Evolutionary conservation across 2,888 invertebrate genomes (phyloP).

Genomic region (Dryocosmus kuriphilus): DNA sequence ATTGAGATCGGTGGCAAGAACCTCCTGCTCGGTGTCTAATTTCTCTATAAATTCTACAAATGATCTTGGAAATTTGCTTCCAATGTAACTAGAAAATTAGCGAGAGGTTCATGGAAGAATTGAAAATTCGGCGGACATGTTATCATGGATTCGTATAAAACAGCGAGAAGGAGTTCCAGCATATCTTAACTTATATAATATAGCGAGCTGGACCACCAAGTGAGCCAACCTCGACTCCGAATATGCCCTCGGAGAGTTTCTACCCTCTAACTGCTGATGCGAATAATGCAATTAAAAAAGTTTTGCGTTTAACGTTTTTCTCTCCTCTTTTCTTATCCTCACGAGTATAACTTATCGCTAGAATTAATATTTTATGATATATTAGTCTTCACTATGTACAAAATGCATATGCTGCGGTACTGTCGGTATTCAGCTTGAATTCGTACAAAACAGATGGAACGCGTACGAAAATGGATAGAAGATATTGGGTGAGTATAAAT

Average conservation of each 20-base stretch:
- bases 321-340: constrained; percentile 10
- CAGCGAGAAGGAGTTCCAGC: constrained; percentile 54
- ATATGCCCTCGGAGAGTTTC: constrained; percentile 24
- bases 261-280: background rate
- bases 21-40: constrained; percentile 52
- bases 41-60: constrained; percentile 1
- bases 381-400: constrained; percentile 54
- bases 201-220: constrained; percentile 49
- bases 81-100: constrained; percentile 28
- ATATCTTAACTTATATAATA: constrained; percentile 47
- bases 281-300: constrained; percentile 34
- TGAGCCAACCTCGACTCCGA: constrained; percentile 44
- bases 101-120: constrained; percentile 48
- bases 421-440: constrained; percentile 5
- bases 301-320: constrained; percentile 38
- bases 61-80: constrained; percentile 7
- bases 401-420: constrained; percentile 43
- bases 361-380: constrained; percentile 51
- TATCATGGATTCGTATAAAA: constrained; percentile 22
- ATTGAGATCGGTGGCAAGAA: constrained; percentile 53
- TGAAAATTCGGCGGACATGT: constrained; percentile 27
- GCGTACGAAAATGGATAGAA: constrained; percentile 46
- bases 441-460: constrained; percentile 42
- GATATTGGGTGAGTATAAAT: constrained; percentile 52
- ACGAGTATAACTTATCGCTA: constrained; percentile 44